Evolutionary conservation across 2,113 vertebrate genomes (phyloP).

Genomic region (Bos javanicus): DNA sequence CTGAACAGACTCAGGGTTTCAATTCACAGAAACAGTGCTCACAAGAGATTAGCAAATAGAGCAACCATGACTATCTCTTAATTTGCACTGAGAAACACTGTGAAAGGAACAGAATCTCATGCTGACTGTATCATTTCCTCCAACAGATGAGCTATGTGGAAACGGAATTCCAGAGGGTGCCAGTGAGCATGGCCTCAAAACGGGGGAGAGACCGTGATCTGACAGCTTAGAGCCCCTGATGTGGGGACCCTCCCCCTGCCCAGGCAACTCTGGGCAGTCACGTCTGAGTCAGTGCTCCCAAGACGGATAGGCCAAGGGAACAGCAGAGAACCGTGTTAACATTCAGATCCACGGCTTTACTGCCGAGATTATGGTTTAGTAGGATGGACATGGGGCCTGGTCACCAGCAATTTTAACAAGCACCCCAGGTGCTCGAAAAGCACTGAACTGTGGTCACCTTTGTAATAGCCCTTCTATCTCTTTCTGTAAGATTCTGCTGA

Average conservation of each 20-base stretch:
- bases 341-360: background rate
- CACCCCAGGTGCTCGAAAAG: background rate
- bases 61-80: background rate
- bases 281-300: background rate
- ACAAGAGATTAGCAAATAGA: background rate
- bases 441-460: background rate
- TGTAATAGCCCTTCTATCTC: background rate
- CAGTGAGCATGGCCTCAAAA: background rate
- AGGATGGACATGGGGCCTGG: background rate
- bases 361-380: background rate
- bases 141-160: too few species aligned
- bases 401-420: background rate
- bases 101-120: background rate
- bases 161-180: background rate
- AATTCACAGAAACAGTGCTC: background rate
- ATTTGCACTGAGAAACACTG: background rate
- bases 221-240: background rate
- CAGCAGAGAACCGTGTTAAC: background rate
- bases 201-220: background rate
- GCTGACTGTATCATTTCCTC: background rate
- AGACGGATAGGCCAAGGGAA: background rate
- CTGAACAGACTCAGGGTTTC: background rate
- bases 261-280: background rate
- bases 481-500: background rate
- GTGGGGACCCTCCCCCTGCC: fast-evolving